phyloP scores from a whole-genome alignment of 2,113 vertebrate genomes.

The Vombatus ursinus region DNA sequence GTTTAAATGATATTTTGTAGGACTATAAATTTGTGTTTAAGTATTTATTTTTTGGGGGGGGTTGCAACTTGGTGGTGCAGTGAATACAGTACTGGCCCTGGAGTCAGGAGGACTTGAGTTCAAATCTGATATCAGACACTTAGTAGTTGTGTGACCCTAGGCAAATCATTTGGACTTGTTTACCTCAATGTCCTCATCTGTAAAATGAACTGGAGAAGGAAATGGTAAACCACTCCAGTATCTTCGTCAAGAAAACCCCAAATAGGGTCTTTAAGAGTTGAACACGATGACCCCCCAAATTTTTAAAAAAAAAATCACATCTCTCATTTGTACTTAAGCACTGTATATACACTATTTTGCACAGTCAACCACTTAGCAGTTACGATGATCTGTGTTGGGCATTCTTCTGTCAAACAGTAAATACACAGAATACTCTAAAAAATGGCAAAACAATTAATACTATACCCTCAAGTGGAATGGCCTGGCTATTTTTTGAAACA shows the following conservation, averaged over 20 bases:
- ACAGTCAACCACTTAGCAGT: too few species aligned
- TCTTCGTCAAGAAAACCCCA: not conserved
- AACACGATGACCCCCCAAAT: not conserved
- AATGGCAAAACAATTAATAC: not conserved
- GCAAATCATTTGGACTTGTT: not conserved
- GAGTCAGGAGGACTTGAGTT: not conserved
- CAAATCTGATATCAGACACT: not conserved
- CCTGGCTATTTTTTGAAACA: not conserved
- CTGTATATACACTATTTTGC: not conserved
- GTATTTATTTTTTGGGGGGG: not conserved
- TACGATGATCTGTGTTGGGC: not conserved
- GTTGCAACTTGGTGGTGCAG: not conserved
- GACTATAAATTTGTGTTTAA: not conserved
- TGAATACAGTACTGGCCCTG: not conserved
- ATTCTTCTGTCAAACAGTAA: not conserved
- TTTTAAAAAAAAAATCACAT: not conserved
- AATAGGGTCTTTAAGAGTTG: not conserved
- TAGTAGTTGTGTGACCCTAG: not conserved
- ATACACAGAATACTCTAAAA: not conserved
- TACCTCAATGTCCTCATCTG: not conserved
- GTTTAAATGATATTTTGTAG: not conserved
- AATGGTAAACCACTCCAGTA: not conserved
- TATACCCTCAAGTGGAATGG: not conserved
- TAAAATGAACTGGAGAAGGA: not conserved
- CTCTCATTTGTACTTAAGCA: not conserved